phyloP scores from a whole-genome alignment of 2,888 invertebrate genomes.

The Phaedon cochleariae region DNA sequence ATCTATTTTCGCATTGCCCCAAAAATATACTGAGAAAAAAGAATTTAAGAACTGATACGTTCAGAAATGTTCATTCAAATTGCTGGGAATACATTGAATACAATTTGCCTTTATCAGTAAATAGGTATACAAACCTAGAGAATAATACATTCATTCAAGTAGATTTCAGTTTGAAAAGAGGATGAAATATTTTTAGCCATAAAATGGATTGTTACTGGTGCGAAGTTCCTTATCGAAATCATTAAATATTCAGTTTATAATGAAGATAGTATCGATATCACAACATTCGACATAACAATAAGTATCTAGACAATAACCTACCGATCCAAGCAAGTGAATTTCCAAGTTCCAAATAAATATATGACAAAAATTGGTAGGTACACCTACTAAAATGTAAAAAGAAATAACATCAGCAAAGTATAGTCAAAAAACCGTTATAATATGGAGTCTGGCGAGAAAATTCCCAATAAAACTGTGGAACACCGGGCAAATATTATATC shows the following conservation, averaged over 20 bases:
- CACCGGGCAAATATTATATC: background rate
- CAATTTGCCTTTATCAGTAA: no score
- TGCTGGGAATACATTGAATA: no score
- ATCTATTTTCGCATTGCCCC: no score
- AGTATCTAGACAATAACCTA: background rate
- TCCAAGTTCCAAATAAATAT: background rate
- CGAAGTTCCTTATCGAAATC: background rate
- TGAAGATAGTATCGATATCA: background rate
- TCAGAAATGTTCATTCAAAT: no score
- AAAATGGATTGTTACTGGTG: background rate
- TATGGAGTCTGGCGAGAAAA: background rate
- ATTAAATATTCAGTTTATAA: background rate
- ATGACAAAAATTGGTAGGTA: background rate
- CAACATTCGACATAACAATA: background rate
- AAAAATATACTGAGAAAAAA: no score
- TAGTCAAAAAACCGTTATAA: background rate
- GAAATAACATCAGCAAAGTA: background rate
- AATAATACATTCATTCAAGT: no score
- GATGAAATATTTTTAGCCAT: background rate
- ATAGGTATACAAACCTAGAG: no score
- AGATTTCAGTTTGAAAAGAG: background rate
- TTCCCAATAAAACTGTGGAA: background rate
- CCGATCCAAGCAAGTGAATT: background rate
- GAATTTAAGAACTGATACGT: no score
- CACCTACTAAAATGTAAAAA: background rate